Percentiles rank a stretch among this genome's conserved stretches.
phyloP scores from a whole-genome alignment of 2,888 invertebrate species.

The Mechanitis messenoides region DNA sequence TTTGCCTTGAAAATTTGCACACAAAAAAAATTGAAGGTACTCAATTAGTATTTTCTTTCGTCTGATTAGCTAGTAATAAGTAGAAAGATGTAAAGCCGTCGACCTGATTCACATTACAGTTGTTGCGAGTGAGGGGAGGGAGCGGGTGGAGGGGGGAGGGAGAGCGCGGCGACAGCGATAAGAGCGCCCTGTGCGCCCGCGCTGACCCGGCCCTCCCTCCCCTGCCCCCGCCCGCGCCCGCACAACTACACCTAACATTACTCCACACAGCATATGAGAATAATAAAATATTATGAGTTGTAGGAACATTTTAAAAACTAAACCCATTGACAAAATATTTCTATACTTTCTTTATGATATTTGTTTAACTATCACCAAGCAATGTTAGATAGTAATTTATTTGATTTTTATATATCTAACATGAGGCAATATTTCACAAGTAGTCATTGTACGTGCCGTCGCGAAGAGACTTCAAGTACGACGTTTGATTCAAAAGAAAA shows the following conservation, averaged over 20 bases:
- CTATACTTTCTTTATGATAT: too few relatives aligned
- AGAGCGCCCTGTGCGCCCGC: constrained; percentile 49
- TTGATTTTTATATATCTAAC: background rate
- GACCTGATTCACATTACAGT: constrained; percentile 31
- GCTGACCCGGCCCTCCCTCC: constrained; percentile 44
- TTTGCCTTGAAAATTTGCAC: too few relatives aligned
- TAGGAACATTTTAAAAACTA: background rate
- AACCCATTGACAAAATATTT: too few relatives aligned
- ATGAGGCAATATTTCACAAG: constrained; percentile 9
- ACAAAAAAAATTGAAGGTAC: too few relatives aligned
- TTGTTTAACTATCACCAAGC: too few relatives aligned
- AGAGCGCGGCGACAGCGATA: constrained; percentile 38
- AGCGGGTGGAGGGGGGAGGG: constrained; percentile 24
- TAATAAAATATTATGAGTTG: background rate
- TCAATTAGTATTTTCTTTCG: too few relatives aligned
- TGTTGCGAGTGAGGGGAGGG: constrained; percentile 33
- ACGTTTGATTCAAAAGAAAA: constrained; percentile 20
- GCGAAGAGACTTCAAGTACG: background rate
- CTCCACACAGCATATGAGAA: background rate
- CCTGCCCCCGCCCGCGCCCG: constrained; percentile 18
- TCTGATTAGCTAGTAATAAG: constrained; percentile 8
- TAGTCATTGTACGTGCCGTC: constrained; percentile 15
- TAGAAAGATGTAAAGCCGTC: constrained; percentile 23
- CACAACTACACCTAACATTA: constrained; percentile 8
- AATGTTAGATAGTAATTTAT: too few relatives aligned